phyloP scores from a whole-genome alignment of 2,113 vertebrate species.

The Epinephelus fuscoguttatus region DNA sequence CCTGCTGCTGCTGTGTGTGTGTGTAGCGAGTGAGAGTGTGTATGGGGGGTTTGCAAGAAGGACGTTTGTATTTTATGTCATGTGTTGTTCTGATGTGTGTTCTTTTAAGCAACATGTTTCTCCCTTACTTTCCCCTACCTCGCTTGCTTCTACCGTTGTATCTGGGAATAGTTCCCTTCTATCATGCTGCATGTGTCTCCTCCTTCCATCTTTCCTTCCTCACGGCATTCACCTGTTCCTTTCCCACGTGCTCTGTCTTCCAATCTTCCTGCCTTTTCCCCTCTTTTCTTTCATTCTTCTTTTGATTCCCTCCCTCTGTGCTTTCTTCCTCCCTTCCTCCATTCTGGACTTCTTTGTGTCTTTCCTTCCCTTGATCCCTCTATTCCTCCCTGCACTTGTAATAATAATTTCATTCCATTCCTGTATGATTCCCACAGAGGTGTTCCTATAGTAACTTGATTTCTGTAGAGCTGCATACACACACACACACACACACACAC shows the following conservation, averaged over 20 bases:
- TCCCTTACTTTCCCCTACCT: not conserved
- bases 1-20: not conserved
- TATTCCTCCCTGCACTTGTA: constrained; percentile 17
- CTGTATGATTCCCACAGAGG: constrained; percentile 28
- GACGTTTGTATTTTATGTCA: not conserved
- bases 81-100: too few species aligned
- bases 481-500: constrained; percentile 7
- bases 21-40: not conserved
- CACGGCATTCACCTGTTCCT: not conserved
- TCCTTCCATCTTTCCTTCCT: not conserved
- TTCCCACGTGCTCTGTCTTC: not conserved
- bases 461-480: constrained; percentile 23
- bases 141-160: not conserved
- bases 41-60: not conserved
- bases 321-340: not conserved
- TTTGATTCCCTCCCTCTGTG: not conserved
- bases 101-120: not conserved
- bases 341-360: not conserved
- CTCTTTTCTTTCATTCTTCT: not conserved
- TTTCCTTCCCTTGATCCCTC: not conserved
- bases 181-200: not conserved
- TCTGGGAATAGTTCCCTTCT: not conserved
- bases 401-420: constrained; percentile 6
- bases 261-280: not conserved
- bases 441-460: constrained; percentile 79